A percentile compares a stretch with the other conserved stretches of the same genome.
Evolutionary conservation across 1,140 invertebrate species (phyloP).

Genomic region (Tribolium castaneum): DNA sequence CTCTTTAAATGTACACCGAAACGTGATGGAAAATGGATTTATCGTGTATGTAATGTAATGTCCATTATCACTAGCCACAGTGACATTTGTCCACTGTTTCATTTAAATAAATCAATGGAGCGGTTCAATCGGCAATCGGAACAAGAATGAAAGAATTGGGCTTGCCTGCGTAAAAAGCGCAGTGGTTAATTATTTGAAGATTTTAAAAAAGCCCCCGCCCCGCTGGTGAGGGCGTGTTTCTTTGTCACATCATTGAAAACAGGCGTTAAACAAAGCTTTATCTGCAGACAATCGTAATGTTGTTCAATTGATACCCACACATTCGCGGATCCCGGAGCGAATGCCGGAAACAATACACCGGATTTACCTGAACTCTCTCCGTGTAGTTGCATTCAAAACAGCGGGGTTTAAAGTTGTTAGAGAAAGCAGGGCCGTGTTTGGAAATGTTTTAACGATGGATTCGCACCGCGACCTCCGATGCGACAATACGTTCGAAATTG

Average conservation of each 20-base stretch:
- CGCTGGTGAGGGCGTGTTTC: not conserved
- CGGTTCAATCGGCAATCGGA: no score
- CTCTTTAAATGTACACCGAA: no score
- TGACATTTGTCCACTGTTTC: no score
- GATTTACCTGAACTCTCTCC: slow-evolving; percentile 21
- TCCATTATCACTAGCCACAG: no score
- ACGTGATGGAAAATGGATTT: no score
- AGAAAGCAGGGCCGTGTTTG: not conserved
- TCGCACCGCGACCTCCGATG: slow-evolving; percentile 7
- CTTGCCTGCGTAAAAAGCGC: no score
- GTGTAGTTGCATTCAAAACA: slow-evolving; percentile 11
- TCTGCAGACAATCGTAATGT: slow-evolving; percentile 6
- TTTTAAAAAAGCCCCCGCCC: no score
- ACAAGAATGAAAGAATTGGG: no score
- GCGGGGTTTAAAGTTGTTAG: slow-evolving; percentile 2
- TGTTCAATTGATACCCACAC: slow-evolving; percentile 24
- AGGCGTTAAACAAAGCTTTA: slow-evolving; percentile 19
- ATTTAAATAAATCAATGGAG: no score
- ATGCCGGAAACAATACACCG: slow-evolving; percentile 26
- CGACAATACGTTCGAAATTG: slow-evolving; percentile 55
- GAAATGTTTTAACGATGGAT: not conserved
- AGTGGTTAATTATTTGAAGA: no score
- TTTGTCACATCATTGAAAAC: not conserved
- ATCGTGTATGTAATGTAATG: no score
- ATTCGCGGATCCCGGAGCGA: not conserved